phyloP scores from a whole-genome alignment of 2,888 invertebrate genomes.

The Dicyrtomina minuta region DNA sequence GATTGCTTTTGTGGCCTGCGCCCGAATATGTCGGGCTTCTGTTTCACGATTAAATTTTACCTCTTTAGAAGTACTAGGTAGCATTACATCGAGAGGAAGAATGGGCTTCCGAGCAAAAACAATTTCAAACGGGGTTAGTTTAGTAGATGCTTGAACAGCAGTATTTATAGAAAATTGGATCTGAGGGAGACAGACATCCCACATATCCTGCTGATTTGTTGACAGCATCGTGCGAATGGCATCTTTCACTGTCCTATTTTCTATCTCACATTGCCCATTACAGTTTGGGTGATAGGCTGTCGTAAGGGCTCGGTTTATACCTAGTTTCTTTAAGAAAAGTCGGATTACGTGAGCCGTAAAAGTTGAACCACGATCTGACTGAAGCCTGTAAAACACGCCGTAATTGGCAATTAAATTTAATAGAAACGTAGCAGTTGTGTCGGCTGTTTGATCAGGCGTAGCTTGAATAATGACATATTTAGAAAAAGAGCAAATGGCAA shows the following conservation, averaged over 20 bases:
- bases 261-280: too few relatives aligned
- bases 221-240: background rate
- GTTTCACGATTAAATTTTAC: too few relatives aligned
- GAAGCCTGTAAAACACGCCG: background rate
- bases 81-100: background rate
- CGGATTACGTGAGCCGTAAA: too few relatives aligned
- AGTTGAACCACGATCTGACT: background rate
- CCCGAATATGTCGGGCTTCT: too few relatives aligned
- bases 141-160: background rate
- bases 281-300: too few relatives aligned
- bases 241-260: background rate
- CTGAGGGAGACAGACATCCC: slow-evolving; percentile 6
- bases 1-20: too few relatives aligned
- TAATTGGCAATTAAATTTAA: background rate
- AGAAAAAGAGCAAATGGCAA: background rate
- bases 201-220: background rate
- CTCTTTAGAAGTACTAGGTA: background rate
- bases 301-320: too few relatives aligned
- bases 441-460: background rate
- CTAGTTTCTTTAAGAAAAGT: too few relatives aligned
- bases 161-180: background rate
- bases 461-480: background rate
- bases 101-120: slow-evolving; percentile 1
- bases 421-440: slow-evolving; percentile 1
- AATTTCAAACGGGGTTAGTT: background rate